Percentiles rank a stretch among this genome's conserved stretches.
Conservation (phyloP, 2,113 vertebrate genomes). For the Neofelis nebulosa region DNA sequence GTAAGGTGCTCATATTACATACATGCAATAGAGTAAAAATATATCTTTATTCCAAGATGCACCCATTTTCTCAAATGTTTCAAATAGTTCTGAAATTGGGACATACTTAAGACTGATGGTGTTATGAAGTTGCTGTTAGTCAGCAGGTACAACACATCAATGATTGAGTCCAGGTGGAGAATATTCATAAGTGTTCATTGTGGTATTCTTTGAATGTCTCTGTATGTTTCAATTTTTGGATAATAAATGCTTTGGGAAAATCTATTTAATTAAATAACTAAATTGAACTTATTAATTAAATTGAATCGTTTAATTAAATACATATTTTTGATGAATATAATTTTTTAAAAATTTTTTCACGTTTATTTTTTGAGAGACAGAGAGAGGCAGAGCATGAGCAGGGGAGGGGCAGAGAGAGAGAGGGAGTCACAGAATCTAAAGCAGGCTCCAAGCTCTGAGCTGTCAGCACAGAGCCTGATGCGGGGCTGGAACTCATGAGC, state of each 20-base stretch:
- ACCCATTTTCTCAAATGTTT: neutral
- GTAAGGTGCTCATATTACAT: neutral
- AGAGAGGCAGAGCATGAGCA: too few species aligned
- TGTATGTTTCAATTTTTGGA: neutral
- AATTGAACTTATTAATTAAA: neutral
- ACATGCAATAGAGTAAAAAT: neutral
- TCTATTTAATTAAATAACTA: neutral
- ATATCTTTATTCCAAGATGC: neutral
- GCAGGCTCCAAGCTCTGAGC: too few species aligned
- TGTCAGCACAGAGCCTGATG: too few species aligned
- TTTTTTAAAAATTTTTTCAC: neutral
- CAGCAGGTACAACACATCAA: neutral
- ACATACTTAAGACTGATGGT: neutral
- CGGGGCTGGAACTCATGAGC: too few species aligned
- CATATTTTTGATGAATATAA: neutral
- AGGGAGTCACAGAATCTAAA: too few species aligned
- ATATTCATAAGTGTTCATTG: neutral
- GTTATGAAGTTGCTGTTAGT: neutral
- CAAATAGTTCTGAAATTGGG: neutral
- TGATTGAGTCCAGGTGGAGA: neutral
- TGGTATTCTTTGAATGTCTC: neutral
- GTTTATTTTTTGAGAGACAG: too few species aligned
- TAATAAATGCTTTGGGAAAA: neutral
- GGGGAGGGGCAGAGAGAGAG: too few species aligned
- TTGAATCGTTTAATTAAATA: neutral